phyloP scores from a whole-genome alignment of 2,797 vertebrate species.

The Platyrinchus mystaceus region DNA sequence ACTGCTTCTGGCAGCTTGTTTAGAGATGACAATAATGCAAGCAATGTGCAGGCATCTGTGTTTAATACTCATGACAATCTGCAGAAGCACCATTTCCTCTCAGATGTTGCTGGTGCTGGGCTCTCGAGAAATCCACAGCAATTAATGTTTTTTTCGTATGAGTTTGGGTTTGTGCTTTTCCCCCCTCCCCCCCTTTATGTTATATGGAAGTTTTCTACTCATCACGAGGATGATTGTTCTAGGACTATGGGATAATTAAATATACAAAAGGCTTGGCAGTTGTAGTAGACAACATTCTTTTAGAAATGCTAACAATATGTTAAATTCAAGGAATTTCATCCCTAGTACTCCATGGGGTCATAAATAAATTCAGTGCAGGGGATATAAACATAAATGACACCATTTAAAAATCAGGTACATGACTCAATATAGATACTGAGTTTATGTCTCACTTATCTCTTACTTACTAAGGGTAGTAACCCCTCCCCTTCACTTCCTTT shows the following conservation, averaged over 20 bases:
- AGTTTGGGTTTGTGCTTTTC: background rate
- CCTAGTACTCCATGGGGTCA: background rate
- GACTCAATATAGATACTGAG: slow-evolving; percentile 42
- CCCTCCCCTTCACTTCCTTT: slow-evolving; percentile 30
- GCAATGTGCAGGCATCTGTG: background rate
- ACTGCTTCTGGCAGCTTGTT: slow-evolving; percentile 46
- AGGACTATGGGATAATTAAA: slow-evolving; percentile 61
- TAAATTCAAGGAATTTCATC: slow-evolving; percentile 56
- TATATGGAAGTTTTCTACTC: slow-evolving; percentile 58
- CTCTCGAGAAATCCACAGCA: slow-evolving; percentile 36
- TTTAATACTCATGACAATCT: slow-evolving; percentile 62
- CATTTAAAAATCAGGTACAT: slow-evolving; percentile 36
- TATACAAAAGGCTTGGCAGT: slow-evolving; percentile 69
- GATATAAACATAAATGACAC: slow-evolving; percentile 53
- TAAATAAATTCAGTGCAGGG: slow-evolving; percentile 51
- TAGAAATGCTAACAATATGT: slow-evolving; percentile 59
- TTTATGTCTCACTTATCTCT: slow-evolving; percentile 24
- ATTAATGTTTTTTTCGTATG: background rate
- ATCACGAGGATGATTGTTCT: slow-evolving; percentile 65
- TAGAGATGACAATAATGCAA: slow-evolving; percentile 42
- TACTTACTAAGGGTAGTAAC: background rate
- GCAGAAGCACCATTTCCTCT: slow-evolving; percentile 57
- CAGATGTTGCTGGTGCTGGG: slow-evolving; percentile 17
- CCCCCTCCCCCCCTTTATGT: background rate
- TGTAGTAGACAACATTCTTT: slow-evolving; percentile 56